Evolutionary conservation across 1,140 invertebrate species (phyloP), one percentile per base, ranked within the genome.

Genomic region (Forficula auricularia): DNA sequence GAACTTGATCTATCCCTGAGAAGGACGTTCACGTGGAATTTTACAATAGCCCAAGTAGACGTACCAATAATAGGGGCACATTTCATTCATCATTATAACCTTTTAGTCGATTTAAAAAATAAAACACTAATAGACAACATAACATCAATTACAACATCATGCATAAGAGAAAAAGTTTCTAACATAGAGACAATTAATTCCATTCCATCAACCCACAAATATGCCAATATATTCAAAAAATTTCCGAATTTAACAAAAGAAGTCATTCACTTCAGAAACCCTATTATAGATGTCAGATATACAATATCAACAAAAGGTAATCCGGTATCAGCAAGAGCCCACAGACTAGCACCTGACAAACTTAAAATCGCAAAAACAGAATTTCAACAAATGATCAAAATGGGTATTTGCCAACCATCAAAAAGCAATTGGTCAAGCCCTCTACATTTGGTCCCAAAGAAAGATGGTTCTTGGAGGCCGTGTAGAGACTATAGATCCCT

Each of bases 51-150:
- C 2, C 57, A 64, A 37, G 54, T 65, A 3, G 36, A 48, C 0
- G 48, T 45, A 16, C 56, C 59, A 2, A 62, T 61, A 10, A 54
- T 65, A 3, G 60, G 63, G 6, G 56, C 58, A 0, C 61, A 67
- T 48, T 61, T 66, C 27, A 38, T 57, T 40, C 35, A 50, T 46
- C 36, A 46, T 18, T 50, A 48, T 22, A 39, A 38, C 1, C 15
- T 52, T 19, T 2, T 49, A 3, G 34, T 50, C 2, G 48, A 54
- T 38, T 10, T 51, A 1, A 43, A 36, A 35, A 44, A 42, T 12
- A 12, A 22, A 13, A 12, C 18, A n/a, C 33, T 51, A 1, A 33
- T 47, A 1, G 51, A 53, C 18, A 10, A 20, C 7, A 18, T 13
- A n/a, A 51, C 48, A 10, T 27, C 22, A 27, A 4, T 27, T 4